These are phyloP conservation scores for Scrobipalpa costella DNA, from an alignment of 2,888 invertebrate genomes.

Conservation along the genomic window DNA sequence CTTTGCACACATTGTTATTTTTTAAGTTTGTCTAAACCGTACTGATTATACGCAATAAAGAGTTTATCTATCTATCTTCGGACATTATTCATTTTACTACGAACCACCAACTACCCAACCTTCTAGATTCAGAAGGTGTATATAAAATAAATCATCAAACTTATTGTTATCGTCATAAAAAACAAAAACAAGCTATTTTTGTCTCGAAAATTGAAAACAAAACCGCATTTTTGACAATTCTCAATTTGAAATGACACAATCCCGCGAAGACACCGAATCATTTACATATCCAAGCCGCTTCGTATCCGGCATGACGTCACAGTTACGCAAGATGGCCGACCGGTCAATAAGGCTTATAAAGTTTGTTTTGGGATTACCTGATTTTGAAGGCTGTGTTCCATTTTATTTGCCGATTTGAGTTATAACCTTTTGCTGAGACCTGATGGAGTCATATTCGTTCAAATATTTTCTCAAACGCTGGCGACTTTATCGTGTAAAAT, in stretches of 20 bases:
- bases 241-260: constrained; percentile 14
- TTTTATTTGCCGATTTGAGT: constrained; percentile 17
- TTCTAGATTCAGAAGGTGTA: no score
- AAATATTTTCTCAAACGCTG: neutral
- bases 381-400: constrained; percentile 16
- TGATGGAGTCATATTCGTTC: neutral
- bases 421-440: neutral
- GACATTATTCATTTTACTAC: no score
- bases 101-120: no score
- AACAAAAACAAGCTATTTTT: neutral
- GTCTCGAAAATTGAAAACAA: neutral
- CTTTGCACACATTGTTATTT: no score
- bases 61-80: no score
- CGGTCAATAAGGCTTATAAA: constrained; percentile 17
- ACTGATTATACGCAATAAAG: no score
- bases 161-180: neutral
- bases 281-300: constrained; percentile 11
- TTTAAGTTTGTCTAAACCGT: no score
- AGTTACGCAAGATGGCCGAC: constrained; percentile 16
- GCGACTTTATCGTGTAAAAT: neutral
- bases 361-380: constrained; percentile 20
- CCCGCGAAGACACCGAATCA: neutral
- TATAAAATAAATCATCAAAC: no score
- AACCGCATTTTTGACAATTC: neutral
- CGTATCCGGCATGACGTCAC: constrained; percentile 25